Conservation (phyloP, 30 jellyfish, hydroid and myxozoan species). For the Aurelia sp. region DNA sequence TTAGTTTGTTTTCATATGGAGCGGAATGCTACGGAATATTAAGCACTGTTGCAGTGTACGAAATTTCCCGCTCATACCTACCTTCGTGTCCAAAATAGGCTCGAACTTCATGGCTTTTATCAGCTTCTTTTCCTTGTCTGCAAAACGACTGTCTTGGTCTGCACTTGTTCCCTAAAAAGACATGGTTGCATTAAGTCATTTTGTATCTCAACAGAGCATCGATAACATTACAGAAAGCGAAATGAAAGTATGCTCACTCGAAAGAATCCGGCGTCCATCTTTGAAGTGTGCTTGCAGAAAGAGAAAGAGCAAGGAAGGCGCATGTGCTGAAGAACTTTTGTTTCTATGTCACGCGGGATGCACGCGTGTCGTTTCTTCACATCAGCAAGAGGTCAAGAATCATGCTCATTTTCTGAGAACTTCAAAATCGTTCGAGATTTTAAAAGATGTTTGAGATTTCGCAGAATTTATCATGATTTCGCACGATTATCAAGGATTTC, state of each 20-base stretch:
- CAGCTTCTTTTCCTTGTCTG: slow-evolving; percentile 91
- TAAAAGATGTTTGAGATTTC: no score
- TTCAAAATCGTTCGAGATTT: no score
- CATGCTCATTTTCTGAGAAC: no score
- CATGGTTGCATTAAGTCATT: no score
- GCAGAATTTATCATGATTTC: no score
- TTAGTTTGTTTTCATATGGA: no score
- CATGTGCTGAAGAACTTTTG: slow-evolving; percentile 10
- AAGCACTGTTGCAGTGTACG: no score
- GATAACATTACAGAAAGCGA: background rate
- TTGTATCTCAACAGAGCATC: background rate
- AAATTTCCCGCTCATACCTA: background rate
- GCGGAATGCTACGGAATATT: no score
- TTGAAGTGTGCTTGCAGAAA: background rate
- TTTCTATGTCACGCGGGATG: background rate
- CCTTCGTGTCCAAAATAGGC: slow-evolving; percentile 75
- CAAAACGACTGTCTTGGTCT: slow-evolving; percentile 94
- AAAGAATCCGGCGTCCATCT: slow-evolving; percentile 82
- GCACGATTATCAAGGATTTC: no score
- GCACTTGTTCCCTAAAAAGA: slow-evolving; percentile 90
- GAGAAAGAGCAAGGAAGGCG: background rate
- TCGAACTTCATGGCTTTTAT: slow-evolving; percentile 90
- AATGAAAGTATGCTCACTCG: slow-evolving; percentile 28
- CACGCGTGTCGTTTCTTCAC: slow-evolving; percentile 5
- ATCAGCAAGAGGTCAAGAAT: no score